Evolutionary conservation across 2,888 invertebrate species (phyloP).

Genomic region (Latrodectus elegans): DNA sequence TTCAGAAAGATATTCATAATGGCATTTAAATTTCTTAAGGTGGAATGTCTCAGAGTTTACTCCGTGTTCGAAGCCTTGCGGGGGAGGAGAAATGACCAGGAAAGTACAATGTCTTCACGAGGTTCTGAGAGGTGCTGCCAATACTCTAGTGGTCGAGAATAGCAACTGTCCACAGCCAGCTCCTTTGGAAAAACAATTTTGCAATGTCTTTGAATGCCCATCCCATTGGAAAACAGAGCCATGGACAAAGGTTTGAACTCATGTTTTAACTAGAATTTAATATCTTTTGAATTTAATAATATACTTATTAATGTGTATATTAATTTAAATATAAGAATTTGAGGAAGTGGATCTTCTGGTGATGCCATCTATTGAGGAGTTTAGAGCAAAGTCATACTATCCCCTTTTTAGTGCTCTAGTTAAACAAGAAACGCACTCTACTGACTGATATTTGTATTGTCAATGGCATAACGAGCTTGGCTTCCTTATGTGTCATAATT

Average conservation of each 20-base stretch:
- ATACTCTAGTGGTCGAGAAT: slow-evolving; percentile 93
- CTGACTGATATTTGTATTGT: no score
- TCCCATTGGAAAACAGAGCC: slow-evolving; percentile 90
- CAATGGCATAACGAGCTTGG: no score
- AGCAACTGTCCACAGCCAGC: slow-evolving; percentile 90
- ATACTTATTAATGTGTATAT: not conserved
- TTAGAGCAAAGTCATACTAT: no score
- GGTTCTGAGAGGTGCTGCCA: slow-evolving; percentile 85
- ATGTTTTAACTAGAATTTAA: not conserved
- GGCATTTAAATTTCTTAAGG: slow-evolving; percentile 72
- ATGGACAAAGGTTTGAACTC: slow-evolving; percentile 82
- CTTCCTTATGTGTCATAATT: no score
- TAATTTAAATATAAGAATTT: not conserved
- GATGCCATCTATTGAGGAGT: no score
- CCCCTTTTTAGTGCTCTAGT: no score
- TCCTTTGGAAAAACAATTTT: slow-evolving; percentile 90
- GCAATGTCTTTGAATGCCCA: slow-evolving; percentile 94
- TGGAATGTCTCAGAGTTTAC: slow-evolving; percentile 94
- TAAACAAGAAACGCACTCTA: no score
- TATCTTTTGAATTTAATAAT: not conserved
- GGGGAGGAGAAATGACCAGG: slow-evolving; percentile 92
- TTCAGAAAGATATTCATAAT: no score
- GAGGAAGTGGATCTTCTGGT: no score
- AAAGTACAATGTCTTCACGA: slow-evolving; percentile 88
- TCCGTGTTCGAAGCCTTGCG: slow-evolving; percentile 93